Base-by-base conservation (phyloP, 1,140 invertebrate genomes). In the Brachionus paranguensis region DNA sequence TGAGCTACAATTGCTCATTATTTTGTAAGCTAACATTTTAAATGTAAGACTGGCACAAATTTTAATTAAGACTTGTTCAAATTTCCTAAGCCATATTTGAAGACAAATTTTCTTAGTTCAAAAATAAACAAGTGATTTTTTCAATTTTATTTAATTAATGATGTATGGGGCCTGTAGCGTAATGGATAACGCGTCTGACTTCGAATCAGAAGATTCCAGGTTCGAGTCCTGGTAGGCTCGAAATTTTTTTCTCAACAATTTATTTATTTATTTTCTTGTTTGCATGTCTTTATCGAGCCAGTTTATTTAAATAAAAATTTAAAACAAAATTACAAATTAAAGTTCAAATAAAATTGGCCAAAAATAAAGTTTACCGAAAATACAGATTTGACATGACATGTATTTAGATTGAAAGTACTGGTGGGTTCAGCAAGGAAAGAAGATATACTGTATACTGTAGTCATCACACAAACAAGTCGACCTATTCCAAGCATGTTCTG, bases 151-250 rank as follows among this genome's bases (percentile, higher is more conserved):
- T 72, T 41, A 24, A 33, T 37, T 8, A n/a, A 29, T 72, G 12
- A 43, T 43, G 29, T 8, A 11, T 4, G 17, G 68, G 68, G 68
- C 68, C 68, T 72, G 68, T 72, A 72, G 68, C 68, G 68, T 72
- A 72, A 72, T 72, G 68, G 68, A 72, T 72, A 72, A 72, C 68
- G 68, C 68, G 68, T 72, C 68, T 72, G 68, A 72, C 68, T 72
- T 72, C 68, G 68, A 72, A 72, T 72, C 68, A 72, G 68, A 72
- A 72, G 68, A 72, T 72, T 72, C 68, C 68, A 72, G 68, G 68
- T 72, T 72, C 68, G 68, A 72, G 68, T 72, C 68, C 68, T 72
- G 68, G 68, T 72, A 72, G 68, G 68, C 68, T 72, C 68, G 68
- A 43, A 72, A n/a, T 72, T 45, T 17, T 72, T 72, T 72, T 72